Evolutionary conservation across 1,140 invertebrate genomes (phyloP), one percentile per base, ranked within the genome.

Genomic region (Listronotus oregonensis): DNA sequence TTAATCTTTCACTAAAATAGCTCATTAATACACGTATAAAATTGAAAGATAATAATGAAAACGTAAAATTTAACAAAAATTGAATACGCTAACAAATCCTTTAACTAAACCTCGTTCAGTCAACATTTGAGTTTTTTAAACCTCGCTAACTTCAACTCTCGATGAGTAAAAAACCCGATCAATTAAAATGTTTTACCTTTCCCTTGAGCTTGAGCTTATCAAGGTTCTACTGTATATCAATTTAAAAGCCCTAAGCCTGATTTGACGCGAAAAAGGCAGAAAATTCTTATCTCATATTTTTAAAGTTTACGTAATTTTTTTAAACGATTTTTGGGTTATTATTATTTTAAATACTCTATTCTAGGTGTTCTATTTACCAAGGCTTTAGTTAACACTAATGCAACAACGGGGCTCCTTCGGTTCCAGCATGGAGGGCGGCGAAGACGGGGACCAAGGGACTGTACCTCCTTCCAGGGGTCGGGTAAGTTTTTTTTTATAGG

Each of bases 381-480:
- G 39, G 37, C 21, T 58, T 64, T 56, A 71, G 69, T 75, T 75
- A 74, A 71, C 69, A 70, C 58, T 47, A 27, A 75, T 75, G 74
- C 71, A 73, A 68, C 74, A 71, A 50, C 67, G 73, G 58, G 67
- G 64, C 44, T 63, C 69, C 63, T 65, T 65, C 51, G 14, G 18
- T 32, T 67, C 68, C 11, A 68, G 56, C 27, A 74, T 75, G 74
- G 70, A 75, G 32, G 52, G 18, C 14, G 52, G 42, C 39, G 70
- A 75, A 60, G 72, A 70, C 14, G 66, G 55, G 37, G 66, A 69
- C 11, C 60, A 68, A 54, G 44, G 57, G 9, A 43, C 67, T 9
- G 39, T 44, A 37, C 59, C 68, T 8, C 58, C 68, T 44, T 63
- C 66, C 17, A 66, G 71, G 65, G 66, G 68, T 18, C 52, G 71